phyloP scores from a whole-genome alignment of 2,113 vertebrate genomes.

The Myotis lucifugus region DNA sequence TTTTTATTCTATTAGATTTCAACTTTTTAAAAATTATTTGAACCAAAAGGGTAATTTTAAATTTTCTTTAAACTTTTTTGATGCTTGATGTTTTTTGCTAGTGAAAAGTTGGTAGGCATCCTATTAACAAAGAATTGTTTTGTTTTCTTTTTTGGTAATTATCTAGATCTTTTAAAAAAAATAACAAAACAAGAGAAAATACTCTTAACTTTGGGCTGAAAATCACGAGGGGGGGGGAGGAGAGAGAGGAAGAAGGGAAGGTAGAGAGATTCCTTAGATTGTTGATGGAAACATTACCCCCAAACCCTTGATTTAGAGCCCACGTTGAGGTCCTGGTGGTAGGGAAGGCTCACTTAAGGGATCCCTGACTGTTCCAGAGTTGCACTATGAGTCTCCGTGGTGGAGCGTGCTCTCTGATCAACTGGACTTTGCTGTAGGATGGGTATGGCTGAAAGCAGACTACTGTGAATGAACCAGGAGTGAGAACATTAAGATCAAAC shows the following conservation, averaged over 20 bases:
- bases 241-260: background rate
- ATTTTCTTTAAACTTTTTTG: too few species aligned
- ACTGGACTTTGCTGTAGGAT: too few species aligned
- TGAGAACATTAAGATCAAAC: too few species aligned
- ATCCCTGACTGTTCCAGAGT: background rate
- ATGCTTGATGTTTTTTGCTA: too few species aligned
- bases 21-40: background rate
- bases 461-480: too few species aligned
- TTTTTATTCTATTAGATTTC: background rate
- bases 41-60: too few species aligned
- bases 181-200: background rate
- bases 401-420: too few species aligned
- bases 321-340: accelerated
- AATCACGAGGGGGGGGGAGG: background rate
- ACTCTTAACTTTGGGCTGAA: background rate
- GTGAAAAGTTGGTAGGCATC: too few species aligned
- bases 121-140: background rate
- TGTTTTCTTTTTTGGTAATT: background rate
- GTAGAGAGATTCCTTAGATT: background rate
- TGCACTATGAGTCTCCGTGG: too few species aligned
- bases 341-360: background rate
- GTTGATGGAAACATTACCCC: background rate
- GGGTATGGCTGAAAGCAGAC: too few species aligned
- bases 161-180: background rate
- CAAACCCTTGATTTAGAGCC: background rate